A percentile compares a stretch with the other conserved stretches of the same genome.
phyloP scores from a whole-genome alignment of 35 echinoderm and acorn worm genomes.

The Ptychodera flava region DNA sequence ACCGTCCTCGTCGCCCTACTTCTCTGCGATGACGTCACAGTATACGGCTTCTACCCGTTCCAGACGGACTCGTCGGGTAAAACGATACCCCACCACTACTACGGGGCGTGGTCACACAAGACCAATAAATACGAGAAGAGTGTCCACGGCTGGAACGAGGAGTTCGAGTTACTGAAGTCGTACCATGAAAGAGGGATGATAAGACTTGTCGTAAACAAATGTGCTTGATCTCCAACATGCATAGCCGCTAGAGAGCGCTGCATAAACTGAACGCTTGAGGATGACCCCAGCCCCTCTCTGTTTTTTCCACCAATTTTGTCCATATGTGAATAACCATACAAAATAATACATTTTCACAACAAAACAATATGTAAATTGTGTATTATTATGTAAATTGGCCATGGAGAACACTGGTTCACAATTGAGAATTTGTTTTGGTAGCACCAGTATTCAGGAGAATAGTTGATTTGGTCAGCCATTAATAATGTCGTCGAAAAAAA shows the following conservation, averaged over 20 bases:
- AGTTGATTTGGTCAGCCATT: neutral
- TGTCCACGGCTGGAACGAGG: slow-evolving; percentile 48
- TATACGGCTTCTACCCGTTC: slow-evolving; percentile 81
- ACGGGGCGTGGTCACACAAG: slow-evolving; percentile 34
- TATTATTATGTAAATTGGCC: neutral
- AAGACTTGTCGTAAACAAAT: slow-evolving; percentile 5
- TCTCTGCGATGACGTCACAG: slow-evolving; percentile 56
- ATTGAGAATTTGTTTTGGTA: neutral
- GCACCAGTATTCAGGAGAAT: neutral
- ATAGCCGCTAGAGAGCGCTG: neutral
- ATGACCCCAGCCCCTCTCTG: neutral
- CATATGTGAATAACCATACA: too few species aligned
- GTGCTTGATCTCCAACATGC: neutral
- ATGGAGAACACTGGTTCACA: neutral
- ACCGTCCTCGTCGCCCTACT: slow-evolving; percentile 56
- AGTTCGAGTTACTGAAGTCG: slow-evolving; percentile 31
- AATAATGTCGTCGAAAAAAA: too few species aligned
- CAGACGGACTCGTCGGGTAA: slow-evolving; percentile 22
- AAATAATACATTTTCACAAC: neutral
- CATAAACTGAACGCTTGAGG: neutral
- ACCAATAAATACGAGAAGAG: slow-evolving; percentile 52
- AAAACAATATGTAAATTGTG: neutral
- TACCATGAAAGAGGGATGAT: slow-evolving; percentile 43
- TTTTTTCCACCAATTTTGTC: too few species aligned
- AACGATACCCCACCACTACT: slow-evolving; percentile 60